A percentile compares a stretch with the other conserved stretches of the same genome.
Evolutionary conservation across 35 echinoderm and acorn worm genomes (phyloP).

Genomic region (Ptychodera flava): DNA sequence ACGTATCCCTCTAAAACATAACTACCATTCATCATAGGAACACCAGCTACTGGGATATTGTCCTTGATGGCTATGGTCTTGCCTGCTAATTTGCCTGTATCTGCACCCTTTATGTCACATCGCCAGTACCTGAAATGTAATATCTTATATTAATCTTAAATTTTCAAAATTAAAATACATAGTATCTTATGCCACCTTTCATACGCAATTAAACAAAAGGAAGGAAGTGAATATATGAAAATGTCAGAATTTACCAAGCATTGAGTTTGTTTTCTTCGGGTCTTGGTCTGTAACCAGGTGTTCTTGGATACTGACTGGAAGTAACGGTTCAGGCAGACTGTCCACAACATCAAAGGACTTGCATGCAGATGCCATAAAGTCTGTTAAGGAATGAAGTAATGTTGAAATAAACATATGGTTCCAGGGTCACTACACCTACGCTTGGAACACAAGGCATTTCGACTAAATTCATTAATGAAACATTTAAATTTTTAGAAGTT

Average conservation of each 20-base stretch:
- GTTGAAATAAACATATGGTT: background rate
- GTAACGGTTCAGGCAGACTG: constrained; percentile 15
- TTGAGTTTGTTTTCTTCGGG: constrained; percentile 28
- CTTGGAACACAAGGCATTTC: background rate
- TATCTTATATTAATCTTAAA: background rate
- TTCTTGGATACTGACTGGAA: constrained; percentile 39
- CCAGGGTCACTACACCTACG: background rate
- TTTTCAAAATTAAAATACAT: background rate
- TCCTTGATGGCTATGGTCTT: constrained; percentile 71
- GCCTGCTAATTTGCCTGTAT: constrained; percentile 40
- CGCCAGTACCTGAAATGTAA: constrained; percentile 33
- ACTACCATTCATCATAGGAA: constrained; percentile 63
- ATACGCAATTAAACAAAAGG: background rate
- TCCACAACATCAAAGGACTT: too few relatives aligned
- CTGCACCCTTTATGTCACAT: constrained; percentile 49
- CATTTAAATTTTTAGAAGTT: background rate
- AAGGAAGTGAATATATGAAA: background rate
- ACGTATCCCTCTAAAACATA: constrained; percentile 42
- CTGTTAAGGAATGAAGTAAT: background rate
- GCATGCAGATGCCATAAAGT: too few relatives aligned
- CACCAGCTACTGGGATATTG: constrained; percentile 49
- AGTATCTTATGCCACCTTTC: background rate
- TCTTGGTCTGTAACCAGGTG: constrained; percentile 33
- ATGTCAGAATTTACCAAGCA: constrained; percentile 24
- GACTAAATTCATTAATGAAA: background rate